phyloP scores from a whole-genome alignment of 2,113 vertebrate species.

The Pelusios castaneus region DNA sequence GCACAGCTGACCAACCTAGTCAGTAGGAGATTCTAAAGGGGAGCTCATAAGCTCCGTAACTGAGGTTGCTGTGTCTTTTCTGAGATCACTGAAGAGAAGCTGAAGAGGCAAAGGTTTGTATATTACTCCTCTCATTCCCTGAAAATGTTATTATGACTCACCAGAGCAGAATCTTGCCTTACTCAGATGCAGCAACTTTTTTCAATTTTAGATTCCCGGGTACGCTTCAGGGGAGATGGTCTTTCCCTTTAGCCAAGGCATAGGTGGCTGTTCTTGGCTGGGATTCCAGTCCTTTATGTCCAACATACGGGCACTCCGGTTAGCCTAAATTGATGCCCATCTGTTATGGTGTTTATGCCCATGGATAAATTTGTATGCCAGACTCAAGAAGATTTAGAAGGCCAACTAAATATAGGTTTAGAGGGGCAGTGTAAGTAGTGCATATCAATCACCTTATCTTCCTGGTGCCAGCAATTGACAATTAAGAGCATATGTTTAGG shows the following conservation, averaged over 20 bases:
- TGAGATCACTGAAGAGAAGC: background rate
- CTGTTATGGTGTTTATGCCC: conserved; percentile 59
- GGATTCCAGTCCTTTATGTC: conserved; percentile 39
- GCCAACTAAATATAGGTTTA: background rate
- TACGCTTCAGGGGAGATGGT: background rate
- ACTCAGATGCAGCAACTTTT: background rate
- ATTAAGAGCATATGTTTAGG: background rate
- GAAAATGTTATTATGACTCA: background rate
- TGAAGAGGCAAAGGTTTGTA: background rate
- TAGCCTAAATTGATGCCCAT: conserved; percentile 54
- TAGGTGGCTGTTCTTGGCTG: conserved; percentile 26
- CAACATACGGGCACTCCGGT: conserved; percentile 43
- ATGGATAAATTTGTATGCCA: conserved; percentile 34
- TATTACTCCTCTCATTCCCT: background rate
- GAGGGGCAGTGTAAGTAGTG: fast-evolving
- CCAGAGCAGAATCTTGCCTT: no score
- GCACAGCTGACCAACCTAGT: fast-evolving
- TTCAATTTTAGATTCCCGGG: background rate
- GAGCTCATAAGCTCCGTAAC: background rate
- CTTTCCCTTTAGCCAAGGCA: fast-evolving
- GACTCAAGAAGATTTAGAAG: conserved; percentile 12
- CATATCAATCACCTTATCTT: background rate
- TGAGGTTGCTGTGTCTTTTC: no score
- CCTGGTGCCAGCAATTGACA: background rate
- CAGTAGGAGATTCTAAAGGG: background rate